Conservation (phyloP, 2,113 vertebrate species). For the Coryphaenoides rupestris region DNA sequence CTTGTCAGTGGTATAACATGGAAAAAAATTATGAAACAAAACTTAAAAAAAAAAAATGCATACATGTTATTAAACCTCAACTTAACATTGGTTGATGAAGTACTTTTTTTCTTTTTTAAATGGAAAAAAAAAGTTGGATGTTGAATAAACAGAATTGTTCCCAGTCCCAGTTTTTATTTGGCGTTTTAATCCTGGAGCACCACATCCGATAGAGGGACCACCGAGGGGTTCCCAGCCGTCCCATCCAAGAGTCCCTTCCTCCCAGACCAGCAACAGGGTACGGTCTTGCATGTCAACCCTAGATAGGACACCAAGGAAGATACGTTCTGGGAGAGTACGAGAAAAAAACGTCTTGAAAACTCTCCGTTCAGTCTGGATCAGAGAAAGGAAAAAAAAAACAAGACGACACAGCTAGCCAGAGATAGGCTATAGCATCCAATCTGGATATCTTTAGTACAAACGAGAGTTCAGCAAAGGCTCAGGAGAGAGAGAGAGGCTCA, state of each 20-base stretch:
- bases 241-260: slow-evolving; percentile 3
- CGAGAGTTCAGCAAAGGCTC: slow-evolving; percentile 42
- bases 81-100: slow-evolving; percentile 33
- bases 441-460: slow-evolving; percentile 35
- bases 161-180: slow-evolving; percentile 21
- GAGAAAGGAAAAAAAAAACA: slow-evolving; percentile 26
- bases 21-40: slow-evolving; percentile 50
- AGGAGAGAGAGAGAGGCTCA: slow-evolving; percentile 14
- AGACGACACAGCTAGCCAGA: slow-evolving; percentile 38
- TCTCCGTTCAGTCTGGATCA: slow-evolving; percentile 34
- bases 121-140: slow-evolving; percentile 4
- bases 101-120: slow-evolving; percentile 29
- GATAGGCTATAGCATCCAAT: slow-evolving; percentile 46
- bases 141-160: slow-evolving; percentile 4
- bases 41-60: slow-evolving; percentile 33
- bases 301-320: not conserved
- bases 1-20: slow-evolving; percentile 69
- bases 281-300: not conserved
- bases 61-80: slow-evolving; percentile 49
- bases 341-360: slow-evolving; percentile 29
- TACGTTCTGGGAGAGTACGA: slow-evolving; percentile 13
- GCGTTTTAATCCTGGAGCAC: slow-evolving; percentile 29
- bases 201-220: slow-evolving; percentile 11
- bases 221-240: slow-evolving; percentile 33
- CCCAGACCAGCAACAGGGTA: not conserved